A percentile compares a stretch with the other conserved stretches of the same genome.
These are phyloP conservation scores for Odontophorus gujanensis DNA, from an alignment of 2,113 vertebrate genomes.

Conservation along the genomic window DNA sequence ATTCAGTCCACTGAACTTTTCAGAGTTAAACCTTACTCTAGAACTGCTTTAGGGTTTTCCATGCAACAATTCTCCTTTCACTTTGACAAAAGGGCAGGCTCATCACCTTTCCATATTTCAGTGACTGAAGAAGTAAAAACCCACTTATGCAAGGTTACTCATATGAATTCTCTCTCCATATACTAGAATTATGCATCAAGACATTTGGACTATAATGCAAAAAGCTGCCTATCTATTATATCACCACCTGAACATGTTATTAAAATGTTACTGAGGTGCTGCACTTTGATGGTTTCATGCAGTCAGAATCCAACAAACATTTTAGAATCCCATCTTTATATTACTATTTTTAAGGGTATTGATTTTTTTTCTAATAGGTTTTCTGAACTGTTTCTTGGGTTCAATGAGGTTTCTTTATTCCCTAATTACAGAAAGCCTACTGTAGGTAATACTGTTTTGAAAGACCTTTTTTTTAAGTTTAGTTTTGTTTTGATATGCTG, in stretches of 20 bases:
- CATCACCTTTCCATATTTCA: slow-evolving; percentile 15
- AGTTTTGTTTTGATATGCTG: slow-evolving; percentile 42
- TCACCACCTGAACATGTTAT: slow-evolving; percentile 60
- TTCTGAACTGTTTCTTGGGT: slow-evolving; percentile 64
- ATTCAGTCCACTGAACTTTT: background rate
- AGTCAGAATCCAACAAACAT: slow-evolving; percentile 53
- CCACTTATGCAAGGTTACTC: slow-evolving; percentile 48
- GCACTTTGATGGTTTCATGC: slow-evolving; percentile 74
- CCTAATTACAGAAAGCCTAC: slow-evolving; percentile 62
- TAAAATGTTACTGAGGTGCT: slow-evolving; percentile 73
- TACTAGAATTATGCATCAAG: slow-evolving; percentile 61
- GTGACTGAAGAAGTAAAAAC: slow-evolving; percentile 59
- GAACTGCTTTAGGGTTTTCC: background rate
- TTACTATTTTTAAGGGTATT: slow-evolving; percentile 76
- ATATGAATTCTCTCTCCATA: slow-evolving; percentile 7
- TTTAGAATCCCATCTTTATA: slow-evolving; percentile 60
- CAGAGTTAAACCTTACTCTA: background rate
- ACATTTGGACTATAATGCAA: slow-evolving; percentile 58
- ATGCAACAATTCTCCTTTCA: background rate
- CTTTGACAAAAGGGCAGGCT: background rate
- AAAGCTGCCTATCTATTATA: slow-evolving; percentile 57
- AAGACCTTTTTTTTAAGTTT: slow-evolving; percentile 42
- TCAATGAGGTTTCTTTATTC: slow-evolving; percentile 68
- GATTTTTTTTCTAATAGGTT: slow-evolving; percentile 71
- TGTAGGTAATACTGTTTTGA: slow-evolving; percentile 46